phyloP scores from a whole-genome alignment of 2,113 vertebrate genomes.

The Stercorarius parasiticus region DNA sequence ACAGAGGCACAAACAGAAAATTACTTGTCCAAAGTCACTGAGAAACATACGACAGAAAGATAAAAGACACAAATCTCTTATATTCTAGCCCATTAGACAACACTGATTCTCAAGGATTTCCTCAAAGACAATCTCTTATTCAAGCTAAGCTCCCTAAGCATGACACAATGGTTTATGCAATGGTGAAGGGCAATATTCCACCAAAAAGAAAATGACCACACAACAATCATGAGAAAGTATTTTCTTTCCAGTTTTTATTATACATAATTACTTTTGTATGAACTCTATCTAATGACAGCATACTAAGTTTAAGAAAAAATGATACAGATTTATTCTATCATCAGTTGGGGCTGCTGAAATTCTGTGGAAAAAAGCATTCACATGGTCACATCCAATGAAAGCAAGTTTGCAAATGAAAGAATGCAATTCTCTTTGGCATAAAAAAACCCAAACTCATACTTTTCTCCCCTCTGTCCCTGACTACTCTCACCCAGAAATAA shows the following conservation, averaged over 20 bases:
- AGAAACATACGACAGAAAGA: not conserved
- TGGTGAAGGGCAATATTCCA: not conserved
- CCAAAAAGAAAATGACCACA: not conserved
- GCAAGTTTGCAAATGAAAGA: not conserved
- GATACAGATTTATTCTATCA: not conserved
- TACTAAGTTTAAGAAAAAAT: not conserved
- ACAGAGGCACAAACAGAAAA: not conserved
- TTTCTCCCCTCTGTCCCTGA: not conserved
- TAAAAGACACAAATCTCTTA: not conserved
- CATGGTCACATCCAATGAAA: not conserved
- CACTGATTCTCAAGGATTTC: not conserved
- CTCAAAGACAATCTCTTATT: not conserved
- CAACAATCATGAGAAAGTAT: not conserved
- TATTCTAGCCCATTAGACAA: not conserved
- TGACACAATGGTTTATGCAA: not conserved
- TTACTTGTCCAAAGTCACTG: not conserved
- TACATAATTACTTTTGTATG: not conserved
- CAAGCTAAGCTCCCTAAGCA: not conserved
- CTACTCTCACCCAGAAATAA: not conserved
- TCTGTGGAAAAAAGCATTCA: not conserved
- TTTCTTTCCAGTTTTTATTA: not conserved
- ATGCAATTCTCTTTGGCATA: not conserved
- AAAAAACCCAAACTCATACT: not conserved
- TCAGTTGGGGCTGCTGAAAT: not conserved
- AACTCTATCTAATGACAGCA: not conserved